Conservation (phyloP, 2,797 vertebrate genomes). For the Bradypodion pumilum region DNA sequence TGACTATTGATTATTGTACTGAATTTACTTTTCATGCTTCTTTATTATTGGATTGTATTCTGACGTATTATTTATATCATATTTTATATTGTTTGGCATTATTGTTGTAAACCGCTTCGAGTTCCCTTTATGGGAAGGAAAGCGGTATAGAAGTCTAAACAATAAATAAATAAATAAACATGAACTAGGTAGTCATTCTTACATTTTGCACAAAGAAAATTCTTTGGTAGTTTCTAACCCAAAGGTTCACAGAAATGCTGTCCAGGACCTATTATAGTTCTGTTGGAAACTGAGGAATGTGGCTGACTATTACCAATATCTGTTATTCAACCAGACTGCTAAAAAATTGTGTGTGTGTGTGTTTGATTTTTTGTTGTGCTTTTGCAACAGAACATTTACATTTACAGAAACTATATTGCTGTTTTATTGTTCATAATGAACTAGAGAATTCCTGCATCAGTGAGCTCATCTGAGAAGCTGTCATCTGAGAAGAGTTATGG, state of each 20-base stretch:
- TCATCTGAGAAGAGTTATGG: not conserved
- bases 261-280: not conserved
- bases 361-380: not conserved
- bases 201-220: not conserved
- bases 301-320: not conserved
- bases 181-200: not conserved
- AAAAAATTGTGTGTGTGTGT: not conserved
- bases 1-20: no score
- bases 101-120: no score
- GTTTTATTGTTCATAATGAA: conserved; percentile 9
- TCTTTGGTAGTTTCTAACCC: not conserved
- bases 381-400: not conserved
- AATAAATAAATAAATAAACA: no score
- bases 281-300: not conserved
- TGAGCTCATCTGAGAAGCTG: not conserved
- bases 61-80: no score
- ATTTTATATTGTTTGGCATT: no score
- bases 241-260: not conserved
- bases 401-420: not conserved
- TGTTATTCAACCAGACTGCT: conserved; percentile 6
- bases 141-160: no score
- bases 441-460: not conserved
- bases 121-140: no score
- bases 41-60: no score
- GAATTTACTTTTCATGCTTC: no score